Evolutionary conservation across 2,888 invertebrate species (phyloP), one percentile per base, ranked within the genome.

Genomic region (Spicauda simplicius): DNA sequence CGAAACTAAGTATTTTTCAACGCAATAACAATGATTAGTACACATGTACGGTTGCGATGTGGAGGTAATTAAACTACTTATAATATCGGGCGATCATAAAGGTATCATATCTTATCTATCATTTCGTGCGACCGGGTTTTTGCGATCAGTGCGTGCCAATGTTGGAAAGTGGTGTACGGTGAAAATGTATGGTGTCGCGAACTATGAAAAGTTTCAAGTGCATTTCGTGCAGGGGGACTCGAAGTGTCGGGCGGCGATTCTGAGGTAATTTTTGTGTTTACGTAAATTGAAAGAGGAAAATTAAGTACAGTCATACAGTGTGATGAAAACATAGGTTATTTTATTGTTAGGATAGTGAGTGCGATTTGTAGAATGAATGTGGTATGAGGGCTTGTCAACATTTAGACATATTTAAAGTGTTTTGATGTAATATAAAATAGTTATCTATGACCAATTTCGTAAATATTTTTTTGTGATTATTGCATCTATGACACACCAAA

Each of bases 201-300:
- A 37, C 30, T 30, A 45, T 14, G 74, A 77, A 25, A 77, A 77
- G 55, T 81, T 77, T 69, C 75, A 76, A 57, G 87, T 87, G 73
- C 75, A 77, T 8, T 88, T 76, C 61, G 73, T 77, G 0, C 82
- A 86, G 52, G 74, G 74, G 67, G 80, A 85, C 10, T 74, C 79
- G 0, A 56, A 71, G 11, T 76, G 77, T 67, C 81, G 76, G 70
- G 85, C 54, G 33, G 41, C 11, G 16, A 60, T 84, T 61, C 64
- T 72, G 18, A 79, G 80, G 81, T 83, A 77, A 59, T 16, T 33
- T n/a, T 12, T 14, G 3, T 11, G 5, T 41, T 41, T 14, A 33
- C 33, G 8, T 10, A 33, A 33, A 25, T 4, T 25, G 3, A 25
- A 5, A 5, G 25, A 25, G 25, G 25, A 25, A 25, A 25, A 5